A percentile compares a stretch with the other conserved stretches of the same genome.
These are phyloP conservation scores for Tenebrio molitor DNA, from an alignment of 1,140 invertebrate species.

Conservation along the genomic window DNA sequence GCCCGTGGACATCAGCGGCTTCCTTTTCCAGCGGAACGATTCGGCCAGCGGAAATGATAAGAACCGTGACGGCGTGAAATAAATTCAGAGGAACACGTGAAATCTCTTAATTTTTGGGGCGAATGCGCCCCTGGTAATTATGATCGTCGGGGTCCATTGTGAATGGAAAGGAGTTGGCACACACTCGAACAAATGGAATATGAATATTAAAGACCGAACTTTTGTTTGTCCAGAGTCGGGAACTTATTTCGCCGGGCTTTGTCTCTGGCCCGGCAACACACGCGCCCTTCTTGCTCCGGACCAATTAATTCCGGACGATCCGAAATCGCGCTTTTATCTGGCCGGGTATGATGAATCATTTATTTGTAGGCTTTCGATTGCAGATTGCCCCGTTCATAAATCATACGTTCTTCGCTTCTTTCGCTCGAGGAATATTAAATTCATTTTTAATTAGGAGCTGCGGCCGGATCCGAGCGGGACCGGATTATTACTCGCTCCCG, in stretches of 20 bases:
- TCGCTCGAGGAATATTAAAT: slow-evolving; percentile 30
- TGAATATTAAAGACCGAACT: slow-evolving; percentile 59
- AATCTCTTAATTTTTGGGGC: background rate
- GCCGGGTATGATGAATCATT: slow-evolving; percentile 14
- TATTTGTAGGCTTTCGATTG: slow-evolving; percentile 12
- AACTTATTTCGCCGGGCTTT: background rate
- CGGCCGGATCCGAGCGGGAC: background rate
- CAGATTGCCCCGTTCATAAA: slow-evolving; percentile 13
- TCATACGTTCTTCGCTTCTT: slow-evolving; percentile 21
- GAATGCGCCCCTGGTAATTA: slow-evolving; percentile 21
- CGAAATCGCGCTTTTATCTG: background rate
- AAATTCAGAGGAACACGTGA: too few species aligned
- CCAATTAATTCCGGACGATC: slow-evolving; percentile 10
- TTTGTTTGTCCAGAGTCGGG: slow-evolving; percentile 48
- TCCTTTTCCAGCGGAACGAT: background rate
- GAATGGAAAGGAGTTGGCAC: slow-evolving; percentile 18
- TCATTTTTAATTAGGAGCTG: slow-evolving; percentile 13
- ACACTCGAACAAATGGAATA: slow-evolving; percentile 59
- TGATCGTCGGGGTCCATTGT: slow-evolving; percentile 20
- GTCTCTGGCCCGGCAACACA: too few species aligned
- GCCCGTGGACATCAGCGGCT: background rate
- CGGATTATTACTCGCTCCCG: background rate
- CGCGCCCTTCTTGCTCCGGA: too few species aligned
- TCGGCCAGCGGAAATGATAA: background rate
- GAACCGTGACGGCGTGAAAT: too few species aligned